Percentiles rank a stretch among this genome's conserved stretches.
Evolutionary conservation across 2,888 invertebrate genomes (phyloP).

Genomic region (Mythimna pallens): DNA sequence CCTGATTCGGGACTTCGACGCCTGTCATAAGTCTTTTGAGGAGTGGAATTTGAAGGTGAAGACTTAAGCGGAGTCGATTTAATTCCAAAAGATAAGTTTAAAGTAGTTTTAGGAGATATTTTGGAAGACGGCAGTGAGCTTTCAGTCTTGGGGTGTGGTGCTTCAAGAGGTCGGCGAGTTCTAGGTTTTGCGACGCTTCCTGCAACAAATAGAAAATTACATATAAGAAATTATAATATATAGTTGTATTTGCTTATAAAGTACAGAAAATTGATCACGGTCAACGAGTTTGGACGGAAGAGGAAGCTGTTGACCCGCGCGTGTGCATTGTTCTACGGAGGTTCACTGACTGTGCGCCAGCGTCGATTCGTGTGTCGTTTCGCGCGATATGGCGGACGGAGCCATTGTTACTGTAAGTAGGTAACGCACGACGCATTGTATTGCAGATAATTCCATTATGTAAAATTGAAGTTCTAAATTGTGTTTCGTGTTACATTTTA

Average conservation of each 20-base stretch:
- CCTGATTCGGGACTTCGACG: slow-evolving; percentile 81
- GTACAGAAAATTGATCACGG: slow-evolving; percentile 54
- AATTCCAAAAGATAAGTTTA: slow-evolving; percentile 82
- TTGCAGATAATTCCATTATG: slow-evolving; percentile 59
- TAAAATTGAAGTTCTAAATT: slow-evolving; percentile 44
- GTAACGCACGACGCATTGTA: slow-evolving; percentile 70
- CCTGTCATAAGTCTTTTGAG: slow-evolving; percentile 79
- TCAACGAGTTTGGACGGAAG: slow-evolving; percentile 72
- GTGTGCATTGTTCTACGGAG: slow-evolving; percentile 81
- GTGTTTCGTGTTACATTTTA: slow-evolving; percentile 11
- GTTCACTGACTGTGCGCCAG: slow-evolving; percentile 83
- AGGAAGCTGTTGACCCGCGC: slow-evolving; percentile 81
- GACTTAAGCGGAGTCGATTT: slow-evolving; percentile 80
- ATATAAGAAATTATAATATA: slow-evolving; percentile 38
- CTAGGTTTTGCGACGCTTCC: slow-evolving; percentile 82
- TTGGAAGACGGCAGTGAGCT: slow-evolving; percentile 88
- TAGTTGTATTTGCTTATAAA: slow-evolving; percentile 15
- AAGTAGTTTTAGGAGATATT: slow-evolving; percentile 84
- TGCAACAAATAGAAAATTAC: slow-evolving; percentile 79
- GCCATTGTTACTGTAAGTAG: slow-evolving; percentile 77
- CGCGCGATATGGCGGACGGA: slow-evolving; percentile 76
- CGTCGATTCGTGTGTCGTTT: slow-evolving; percentile 78
- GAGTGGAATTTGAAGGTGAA: slow-evolving; percentile 70
- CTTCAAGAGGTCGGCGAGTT: slow-evolving; percentile 83
- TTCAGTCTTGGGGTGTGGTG: slow-evolving; percentile 86